Evolutionary conservation across 1,140 invertebrate species (phyloP), one percentile per base, ranked within the genome.

Genomic region (Aphaenogaster ashmeadi): DNA sequence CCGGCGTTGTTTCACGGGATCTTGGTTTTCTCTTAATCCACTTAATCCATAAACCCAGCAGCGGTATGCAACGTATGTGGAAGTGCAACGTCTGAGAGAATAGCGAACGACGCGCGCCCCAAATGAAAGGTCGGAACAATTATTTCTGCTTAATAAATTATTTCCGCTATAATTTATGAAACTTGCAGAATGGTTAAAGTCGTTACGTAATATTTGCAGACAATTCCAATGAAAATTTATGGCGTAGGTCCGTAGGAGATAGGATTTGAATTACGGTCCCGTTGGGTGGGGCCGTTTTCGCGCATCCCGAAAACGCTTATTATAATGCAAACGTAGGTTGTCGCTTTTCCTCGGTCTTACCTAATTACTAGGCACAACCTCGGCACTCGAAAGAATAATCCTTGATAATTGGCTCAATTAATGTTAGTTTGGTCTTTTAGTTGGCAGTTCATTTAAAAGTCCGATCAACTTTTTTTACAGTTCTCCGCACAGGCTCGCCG

Each of bases 361-460:
- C 3, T 83, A 60, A 83, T 75, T 60, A 74, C 74, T 60, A 74
- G 44, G 56, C 41, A 47, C 4, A 36, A 60, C 41, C 1, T 60
- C 69, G 67, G 18, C 41, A 11, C 18, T 72, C 18, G 27, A 58
- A 74, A 74, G 54, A 84, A 81, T 58, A 71, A 62, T 60, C 33
- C 41, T 50, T 56, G 38, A 33, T 56, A 84, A 84, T 84, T 84
- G 71, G 47, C 69, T n/a, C 80, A 84, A 84, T 84, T 74, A 84
- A 50, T 9, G 44, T 62, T 74, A 52, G 54, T 58, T 38, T n/a
- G 69, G 54, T 27, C 54, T 74, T 84, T 84, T 38, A 84, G 54
- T 74, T 69, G 27, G 8, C 15, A 9, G 54, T 15, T 18, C 60
- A 75, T 84, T 84, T 84, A 75, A 84, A 84, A 84, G 69, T 84